Percentiles rank a stretch among this genome's conserved stretches.
phyloP scores from a whole-genome alignment of 2,113 vertebrate genomes.

The Illadopsis cleaveri region DNA sequence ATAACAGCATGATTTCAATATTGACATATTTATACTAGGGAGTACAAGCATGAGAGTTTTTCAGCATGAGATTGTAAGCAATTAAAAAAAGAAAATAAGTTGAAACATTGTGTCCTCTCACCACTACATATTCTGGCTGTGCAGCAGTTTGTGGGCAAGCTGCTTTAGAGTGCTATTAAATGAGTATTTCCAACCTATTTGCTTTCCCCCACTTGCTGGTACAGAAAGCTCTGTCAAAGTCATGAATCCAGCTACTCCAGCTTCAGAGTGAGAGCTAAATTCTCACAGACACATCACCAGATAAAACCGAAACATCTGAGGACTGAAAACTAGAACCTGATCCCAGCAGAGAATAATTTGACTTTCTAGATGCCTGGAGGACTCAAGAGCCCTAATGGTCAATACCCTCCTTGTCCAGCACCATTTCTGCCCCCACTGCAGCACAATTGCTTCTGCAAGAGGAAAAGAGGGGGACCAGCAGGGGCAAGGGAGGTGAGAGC shows the following conservation, averaged over 20 bases:
- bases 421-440: not conserved
- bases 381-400: not conserved
- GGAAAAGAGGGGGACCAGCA: not conserved
- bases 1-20: conserved; percentile 6
- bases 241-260: not conserved
- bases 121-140: not conserved
- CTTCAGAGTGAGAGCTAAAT: not conserved
- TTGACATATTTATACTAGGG: not conserved
- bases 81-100: not conserved
- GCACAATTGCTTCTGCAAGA: not conserved
- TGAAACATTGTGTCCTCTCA: not conserved
- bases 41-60: not conserved
- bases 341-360: not conserved
- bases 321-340: not conserved
- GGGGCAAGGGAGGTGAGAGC: not conserved
- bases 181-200: not conserved
- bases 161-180: not conserved
- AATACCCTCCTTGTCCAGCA: not conserved
- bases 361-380: not conserved
- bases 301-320: not conserved
- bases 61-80: not conserved
- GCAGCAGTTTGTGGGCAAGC: not conserved
- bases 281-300: not conserved
- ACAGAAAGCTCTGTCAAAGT: not conserved
- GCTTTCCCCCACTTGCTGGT: not conserved